Percentiles rank a stretch among this genome's conserved stretches.
phyloP scores from a whole-genome alignment of 2,113 vertebrate species.

The Dendropsophus ebraccatus region DNA sequence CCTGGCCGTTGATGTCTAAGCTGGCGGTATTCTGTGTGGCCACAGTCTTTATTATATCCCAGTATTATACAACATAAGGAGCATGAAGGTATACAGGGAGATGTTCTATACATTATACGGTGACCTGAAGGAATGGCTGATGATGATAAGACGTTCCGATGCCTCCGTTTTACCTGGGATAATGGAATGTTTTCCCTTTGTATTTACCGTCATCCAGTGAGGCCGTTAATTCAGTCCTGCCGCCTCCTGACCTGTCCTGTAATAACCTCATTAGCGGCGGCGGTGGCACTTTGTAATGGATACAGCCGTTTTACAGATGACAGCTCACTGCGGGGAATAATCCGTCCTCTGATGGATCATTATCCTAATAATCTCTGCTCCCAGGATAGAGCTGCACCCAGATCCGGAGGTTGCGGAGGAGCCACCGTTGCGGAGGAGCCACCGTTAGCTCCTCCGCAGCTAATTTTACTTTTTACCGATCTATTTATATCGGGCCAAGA shows the following conservation, averaged over 20 bases:
- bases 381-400: constrained; percentile 1
- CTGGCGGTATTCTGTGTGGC: no score
- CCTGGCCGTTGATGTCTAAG: no score
- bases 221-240: neutral
- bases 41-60: no score
- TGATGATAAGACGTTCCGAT: neutral
- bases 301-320: neutral
- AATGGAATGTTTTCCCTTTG: neutral
- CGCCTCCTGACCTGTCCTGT: constrained; percentile 1
- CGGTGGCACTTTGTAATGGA: constrained; percentile 14
- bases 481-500: neutral
- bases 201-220: neutral
- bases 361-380: constrained; percentile 37
- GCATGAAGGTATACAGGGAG: neutral
- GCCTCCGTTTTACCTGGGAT: neutral
- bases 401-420: neutral
- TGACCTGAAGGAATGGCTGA: neutral
- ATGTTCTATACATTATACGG: neutral
- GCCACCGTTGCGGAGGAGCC: no score
- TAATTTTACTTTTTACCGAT: constrained; percentile 19
- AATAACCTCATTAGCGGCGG: constrained; percentile 36
- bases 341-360: constrained; percentile 39
- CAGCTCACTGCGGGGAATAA: constrained; percentile 30
- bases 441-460: no score
- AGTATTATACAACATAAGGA: no score